Percentiles rank a stretch among this genome's conserved stretches.
Evolutionary conservation across 1,140 invertebrate species (phyloP).

Genomic region (Coelopa frigida): DNA sequence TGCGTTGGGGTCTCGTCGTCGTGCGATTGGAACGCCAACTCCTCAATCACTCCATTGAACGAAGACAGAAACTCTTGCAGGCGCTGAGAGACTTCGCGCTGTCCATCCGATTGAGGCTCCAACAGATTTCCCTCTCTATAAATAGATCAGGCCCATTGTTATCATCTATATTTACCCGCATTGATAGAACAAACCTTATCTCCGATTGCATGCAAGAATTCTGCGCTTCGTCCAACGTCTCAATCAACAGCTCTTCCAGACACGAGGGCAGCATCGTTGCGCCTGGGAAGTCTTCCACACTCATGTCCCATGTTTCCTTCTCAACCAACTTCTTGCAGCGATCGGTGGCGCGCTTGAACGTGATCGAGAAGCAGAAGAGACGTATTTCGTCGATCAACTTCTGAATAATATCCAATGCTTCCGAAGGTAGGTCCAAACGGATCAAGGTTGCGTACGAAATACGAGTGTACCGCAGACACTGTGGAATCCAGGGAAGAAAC

Average conservation of each 20-base stretch:
- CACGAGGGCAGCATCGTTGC: constrained; percentile 63
- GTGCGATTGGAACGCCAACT: constrained; percentile 57
- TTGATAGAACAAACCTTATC: constrained; percentile 50
- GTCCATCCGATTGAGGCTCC: constrained; percentile 51
- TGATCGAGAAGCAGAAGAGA: constrained; percentile 74
- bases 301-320: constrained; percentile 83
- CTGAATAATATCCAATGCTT: constrained; percentile 73
- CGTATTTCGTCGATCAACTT: constrained; percentile 81
- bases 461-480: constrained; percentile 66
- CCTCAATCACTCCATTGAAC: constrained; percentile 57
- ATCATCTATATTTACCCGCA: not conserved
- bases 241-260: constrained; percentile 75
- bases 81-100: constrained; percentile 58
- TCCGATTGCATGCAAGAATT: constrained; percentile 72
- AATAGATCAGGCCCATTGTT: not conserved
- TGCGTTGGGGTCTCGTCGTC: constrained; percentile 55
- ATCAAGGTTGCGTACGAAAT: constrained; percentile 62
- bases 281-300: constrained; percentile 57
- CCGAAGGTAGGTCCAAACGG: constrained; percentile 68
- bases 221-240: constrained; percentile 76
- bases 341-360: constrained; percentile 77
- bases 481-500: constrained; percentile 67
- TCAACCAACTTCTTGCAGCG: constrained; percentile 69
- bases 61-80: constrained; percentile 65
- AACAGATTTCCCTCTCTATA: constrained; percentile 56